phyloP scores from a whole-genome alignment of 1,140 invertebrate genomes.

The Apis laboriosa region DNA sequence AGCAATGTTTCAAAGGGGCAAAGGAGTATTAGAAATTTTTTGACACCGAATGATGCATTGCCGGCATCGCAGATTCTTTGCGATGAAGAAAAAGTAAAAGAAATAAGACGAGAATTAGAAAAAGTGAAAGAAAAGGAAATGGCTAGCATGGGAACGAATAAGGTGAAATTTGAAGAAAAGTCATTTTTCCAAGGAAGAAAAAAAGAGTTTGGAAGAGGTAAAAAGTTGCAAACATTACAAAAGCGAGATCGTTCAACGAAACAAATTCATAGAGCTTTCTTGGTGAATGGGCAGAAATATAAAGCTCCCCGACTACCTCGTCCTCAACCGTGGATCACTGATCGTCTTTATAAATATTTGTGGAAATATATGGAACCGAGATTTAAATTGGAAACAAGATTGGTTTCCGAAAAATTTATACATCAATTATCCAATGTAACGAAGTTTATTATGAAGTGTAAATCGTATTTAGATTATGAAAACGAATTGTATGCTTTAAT shows the following conservation, averaged over 20 bases:
- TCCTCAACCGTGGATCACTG: constrained; percentile 69
- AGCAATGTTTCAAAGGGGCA: background rate
- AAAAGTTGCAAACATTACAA: background rate
- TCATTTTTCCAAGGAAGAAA: too few relatives aligned
- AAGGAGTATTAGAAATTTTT: constrained; percentile 15
- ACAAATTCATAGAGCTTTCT: constrained; percentile 64
- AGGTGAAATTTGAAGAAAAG: background rate
- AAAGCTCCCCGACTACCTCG: constrained; percentile 67
- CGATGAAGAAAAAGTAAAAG: background rate
- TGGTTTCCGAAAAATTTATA: constrained; percentile 71
- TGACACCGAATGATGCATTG: background rate
- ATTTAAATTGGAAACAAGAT: constrained; percentile 52
- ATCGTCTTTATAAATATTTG: constrained; percentile 70
- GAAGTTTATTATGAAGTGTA: constrained; percentile 44
- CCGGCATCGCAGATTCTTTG: background rate
- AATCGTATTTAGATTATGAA: constrained; percentile 65
- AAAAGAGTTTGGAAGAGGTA: fast-evolving
- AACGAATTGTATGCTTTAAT: constrained; percentile 60
- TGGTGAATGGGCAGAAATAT: constrained; percentile 69
- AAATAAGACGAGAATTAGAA: constrained; percentile 15
- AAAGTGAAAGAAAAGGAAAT: constrained; percentile 30
- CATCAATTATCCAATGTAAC: constrained; percentile 46
- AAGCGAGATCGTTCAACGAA: background rate
- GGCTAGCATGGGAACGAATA: background rate
- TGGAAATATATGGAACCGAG: constrained; percentile 71